phyloP scores from a whole-genome alignment of 2,113 vertebrate species.

The Muscicapa adusta region DNA sequence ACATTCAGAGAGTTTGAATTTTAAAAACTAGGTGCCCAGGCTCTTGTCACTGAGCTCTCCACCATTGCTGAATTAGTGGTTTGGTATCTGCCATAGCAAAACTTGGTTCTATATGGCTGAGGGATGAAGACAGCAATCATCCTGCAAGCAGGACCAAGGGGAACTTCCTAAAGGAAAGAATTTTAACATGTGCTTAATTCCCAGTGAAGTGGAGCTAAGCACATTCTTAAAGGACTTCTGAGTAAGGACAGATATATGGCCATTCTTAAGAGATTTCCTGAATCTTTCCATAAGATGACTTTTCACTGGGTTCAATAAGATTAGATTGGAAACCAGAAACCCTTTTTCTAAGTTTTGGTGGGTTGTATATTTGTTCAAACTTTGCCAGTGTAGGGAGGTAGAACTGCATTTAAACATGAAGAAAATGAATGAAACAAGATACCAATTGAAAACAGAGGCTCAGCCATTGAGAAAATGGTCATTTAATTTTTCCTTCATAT shows the following conservation, averaged over 20 bases:
- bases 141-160: not conserved
- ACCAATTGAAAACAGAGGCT: constrained; percentile 53
- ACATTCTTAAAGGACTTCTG: not conserved
- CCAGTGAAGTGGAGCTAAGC: not conserved
- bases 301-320: not conserved
- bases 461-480: not conserved
- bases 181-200: not conserved
- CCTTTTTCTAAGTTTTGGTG: not conserved
- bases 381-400: not conserved
- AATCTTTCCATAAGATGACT: not conserved
- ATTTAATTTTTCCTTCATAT: constrained; percentile 45
- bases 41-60: not conserved
- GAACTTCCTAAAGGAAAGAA: not conserved
- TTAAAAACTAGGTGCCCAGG: not conserved
- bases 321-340: constrained; percentile 39
- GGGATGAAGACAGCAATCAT: not conserved
- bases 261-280: constrained; percentile 31
- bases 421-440: constrained; percentile 52
- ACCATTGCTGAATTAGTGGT: not conserved
- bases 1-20: not conserved
- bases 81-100: not conserved
- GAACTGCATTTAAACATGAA: not conserved
- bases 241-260: not conserved
- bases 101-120: rapidly evolving
- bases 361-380: constrained; percentile 38